Evolutionary conservation across 2,888 invertebrate species (phyloP), one percentile per base, ranked within the genome.

Genomic region (Heliconius aoede): DNA sequence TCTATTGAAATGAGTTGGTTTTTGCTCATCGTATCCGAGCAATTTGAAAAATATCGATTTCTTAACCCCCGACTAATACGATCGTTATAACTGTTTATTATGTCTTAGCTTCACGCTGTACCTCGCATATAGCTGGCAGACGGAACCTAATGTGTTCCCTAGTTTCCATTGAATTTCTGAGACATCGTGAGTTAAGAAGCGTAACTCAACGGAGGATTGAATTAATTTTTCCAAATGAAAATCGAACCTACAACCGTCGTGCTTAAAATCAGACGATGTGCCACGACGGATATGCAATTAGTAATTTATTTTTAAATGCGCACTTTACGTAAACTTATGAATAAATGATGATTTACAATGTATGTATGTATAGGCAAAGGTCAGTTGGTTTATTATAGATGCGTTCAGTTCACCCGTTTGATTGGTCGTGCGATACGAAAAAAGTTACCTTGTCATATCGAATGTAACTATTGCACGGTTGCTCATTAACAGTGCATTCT

Each of bases 321-420:
- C 89, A 89, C 86, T 78, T 90, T 88, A 85, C 80, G 90, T 89
- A 92, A 92, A 91, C 80, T 86, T 88, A 91, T 93, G 93, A 92
- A 93, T 93, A 89, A 93, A 86, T 88, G 90, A 94, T 93, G 90
- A 90, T 86, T 79, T 80, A 86, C 87, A 92, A 92, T 93, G 90
- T 90, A 92, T 93, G 90, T 90, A 92, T 92, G 90, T 90, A 86
- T 85, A 86, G 85, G 85, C 88, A 91, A 91, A 93, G 93, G 93
- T 93, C 91, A 90, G 87, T 88, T 86, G 87, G 88, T 91, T 89
- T 88, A 90, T 90, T 89, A 90, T 85, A 87, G 85, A 90, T 89
- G 88, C 87, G 85, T 84, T 80, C 82, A 81, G 85, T 84, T 88
- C 88, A 89, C 89, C 88, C 88, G 88, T 88, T 88, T 87, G 86